Percentiles rank a stretch among this genome's conserved stretches.
These are phyloP conservation scores for Hymenopus coronatus DNA, from an alignment of 2,888 invertebrate genomes.

Conservation along the genomic window DNA sequence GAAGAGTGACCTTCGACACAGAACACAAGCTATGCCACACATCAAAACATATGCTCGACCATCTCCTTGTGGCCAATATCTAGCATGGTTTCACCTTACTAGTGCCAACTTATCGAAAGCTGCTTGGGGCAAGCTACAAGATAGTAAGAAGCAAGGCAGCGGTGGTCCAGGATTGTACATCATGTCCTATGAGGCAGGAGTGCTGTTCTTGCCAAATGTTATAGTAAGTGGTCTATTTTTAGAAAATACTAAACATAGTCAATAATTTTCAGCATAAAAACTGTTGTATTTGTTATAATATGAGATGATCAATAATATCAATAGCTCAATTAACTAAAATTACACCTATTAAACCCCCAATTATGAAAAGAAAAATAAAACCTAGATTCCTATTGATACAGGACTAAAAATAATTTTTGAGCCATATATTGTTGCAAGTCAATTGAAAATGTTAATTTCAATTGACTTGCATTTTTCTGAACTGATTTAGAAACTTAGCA, in stretches of 20 bases:
- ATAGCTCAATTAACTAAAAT: too few species aligned
- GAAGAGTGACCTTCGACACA: slow-evolving; percentile 65
- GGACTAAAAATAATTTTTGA: too few species aligned
- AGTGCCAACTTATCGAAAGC: slow-evolving; percentile 96
- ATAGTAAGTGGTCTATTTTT: slow-evolving; percentile 61
- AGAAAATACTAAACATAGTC: background rate
- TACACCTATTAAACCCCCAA: too few species aligned
- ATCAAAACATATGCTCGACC: slow-evolving; percentile 86
- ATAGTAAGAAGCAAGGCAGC: slow-evolving; percentile 58
- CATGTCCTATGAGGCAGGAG: slow-evolving; percentile 88
- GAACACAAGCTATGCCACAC: slow-evolving; percentile 91
- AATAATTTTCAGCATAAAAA: too few species aligned
- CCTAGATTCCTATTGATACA: too few species aligned
- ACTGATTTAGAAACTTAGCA: too few species aligned
- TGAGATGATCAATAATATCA: too few species aligned
- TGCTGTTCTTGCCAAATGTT: slow-evolving; percentile 79
- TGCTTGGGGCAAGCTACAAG: slow-evolving; percentile 77
- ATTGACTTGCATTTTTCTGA: too few species aligned
- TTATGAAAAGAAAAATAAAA: too few species aligned
- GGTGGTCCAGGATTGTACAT: slow-evolving; percentile 58
- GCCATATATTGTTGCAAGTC: too few species aligned
- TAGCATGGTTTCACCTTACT: slow-evolving; percentile 83
- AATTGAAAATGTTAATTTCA: too few species aligned
- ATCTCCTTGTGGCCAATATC: slow-evolving; percentile 61
- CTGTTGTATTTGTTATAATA: too few species aligned